Evolutionary conservation across 2,113 vertebrate species (phyloP).

Genomic region (Amphiprion percula): DNA sequence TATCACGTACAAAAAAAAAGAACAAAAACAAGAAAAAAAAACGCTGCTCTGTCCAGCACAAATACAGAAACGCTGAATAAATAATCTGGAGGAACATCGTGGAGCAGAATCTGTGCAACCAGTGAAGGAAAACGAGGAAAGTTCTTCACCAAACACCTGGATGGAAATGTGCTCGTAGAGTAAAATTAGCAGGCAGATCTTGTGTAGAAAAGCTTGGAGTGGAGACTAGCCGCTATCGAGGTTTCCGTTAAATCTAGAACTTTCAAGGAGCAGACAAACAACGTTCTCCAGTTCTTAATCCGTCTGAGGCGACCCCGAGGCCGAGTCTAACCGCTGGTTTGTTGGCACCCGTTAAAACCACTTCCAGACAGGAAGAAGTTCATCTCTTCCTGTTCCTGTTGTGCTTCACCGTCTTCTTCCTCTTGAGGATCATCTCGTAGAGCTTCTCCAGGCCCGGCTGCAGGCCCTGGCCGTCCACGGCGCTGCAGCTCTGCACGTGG

Average conservation of each 20-base stretch:
- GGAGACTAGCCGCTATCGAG: constrained; percentile 61
- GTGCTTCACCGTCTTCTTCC: constrained; percentile 88
- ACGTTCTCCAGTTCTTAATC: constrained; percentile 45
- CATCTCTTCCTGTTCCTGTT: constrained; percentile 87
- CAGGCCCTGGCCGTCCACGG: constrained; percentile 89
- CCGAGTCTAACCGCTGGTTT: constrained; percentile 61
- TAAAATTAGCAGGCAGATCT: constrained; percentile 28
- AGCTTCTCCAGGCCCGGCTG: constrained; percentile 90
- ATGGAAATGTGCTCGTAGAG: constrained; percentile 11
- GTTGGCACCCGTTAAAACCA: constrained; percentile 52
- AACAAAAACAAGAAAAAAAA: not conserved
- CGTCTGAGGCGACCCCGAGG: constrained; percentile 52
- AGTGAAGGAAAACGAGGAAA: constrained; percentile 14
- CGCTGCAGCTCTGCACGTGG: constrained; percentile 92
- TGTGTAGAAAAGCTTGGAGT: constrained; percentile 59
- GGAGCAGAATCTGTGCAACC: constrained; percentile 41
- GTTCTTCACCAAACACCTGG: not conserved
- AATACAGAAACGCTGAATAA: constrained; percentile 51
- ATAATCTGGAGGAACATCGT: constrained; percentile 43
- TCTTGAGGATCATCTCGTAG: constrained; percentile 92
- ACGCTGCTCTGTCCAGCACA: constrained; percentile 19
- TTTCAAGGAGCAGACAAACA: constrained; percentile 55
- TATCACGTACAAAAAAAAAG: constrained; percentile 39
- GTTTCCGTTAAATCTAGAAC: constrained; percentile 60
- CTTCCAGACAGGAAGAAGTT: constrained; percentile 46